These are phyloP conservation scores for Desoria tigrina DNA, from an alignment of 2,888 invertebrate genomes.

Conservation along the genomic window DNA sequence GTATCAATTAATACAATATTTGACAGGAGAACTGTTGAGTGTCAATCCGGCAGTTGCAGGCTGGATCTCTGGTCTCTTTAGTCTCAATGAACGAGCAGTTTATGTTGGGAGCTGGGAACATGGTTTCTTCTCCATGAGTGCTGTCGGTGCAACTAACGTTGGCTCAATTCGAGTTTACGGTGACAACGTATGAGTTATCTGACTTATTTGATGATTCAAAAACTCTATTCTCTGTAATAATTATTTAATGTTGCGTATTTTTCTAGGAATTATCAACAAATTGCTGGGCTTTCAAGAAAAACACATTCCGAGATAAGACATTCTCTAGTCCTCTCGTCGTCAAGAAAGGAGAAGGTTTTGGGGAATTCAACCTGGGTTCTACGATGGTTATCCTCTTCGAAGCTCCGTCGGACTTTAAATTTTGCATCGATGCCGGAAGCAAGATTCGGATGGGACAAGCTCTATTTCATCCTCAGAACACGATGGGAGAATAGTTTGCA, in stretches of 20 bases:
- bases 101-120: slow-evolving; percentile 89
- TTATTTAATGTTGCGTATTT: no score
- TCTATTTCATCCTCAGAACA: slow-evolving; percentile 21
- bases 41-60: slow-evolving; percentile 87
- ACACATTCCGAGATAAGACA: slow-evolving; percentile 49
- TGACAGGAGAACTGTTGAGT: slow-evolving; percentile 75
- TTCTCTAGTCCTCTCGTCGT: slow-evolving; percentile 55
- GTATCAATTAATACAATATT: no score
- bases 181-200: slow-evolving; percentile 68
- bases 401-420: slow-evolving; percentile 67
- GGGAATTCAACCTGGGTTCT: slow-evolving; percentile 97
- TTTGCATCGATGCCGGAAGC: slow-evolving; percentile 24
- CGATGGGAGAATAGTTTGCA: no score
- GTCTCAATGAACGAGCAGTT: slow-evolving; percentile 89
- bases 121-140: slow-evolving; percentile 96
- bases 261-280: slow-evolving; percentile 54
- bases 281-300: slow-evolving; percentile 48
- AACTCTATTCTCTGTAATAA: no score
- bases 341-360: slow-evolving; percentile 83
- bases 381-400: slow-evolving; percentile 95
- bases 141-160: slow-evolving; percentile 97
- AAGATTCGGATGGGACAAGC: slow-evolving; percentile 33
- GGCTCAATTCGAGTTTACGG: slow-evolving; percentile 89
- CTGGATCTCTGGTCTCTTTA: slow-evolving; percentile 87
- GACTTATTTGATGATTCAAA: no score